Base-by-base conservation (phyloP, 1,140 invertebrate species). In the Muscidifurax raptorellus region DNA sequence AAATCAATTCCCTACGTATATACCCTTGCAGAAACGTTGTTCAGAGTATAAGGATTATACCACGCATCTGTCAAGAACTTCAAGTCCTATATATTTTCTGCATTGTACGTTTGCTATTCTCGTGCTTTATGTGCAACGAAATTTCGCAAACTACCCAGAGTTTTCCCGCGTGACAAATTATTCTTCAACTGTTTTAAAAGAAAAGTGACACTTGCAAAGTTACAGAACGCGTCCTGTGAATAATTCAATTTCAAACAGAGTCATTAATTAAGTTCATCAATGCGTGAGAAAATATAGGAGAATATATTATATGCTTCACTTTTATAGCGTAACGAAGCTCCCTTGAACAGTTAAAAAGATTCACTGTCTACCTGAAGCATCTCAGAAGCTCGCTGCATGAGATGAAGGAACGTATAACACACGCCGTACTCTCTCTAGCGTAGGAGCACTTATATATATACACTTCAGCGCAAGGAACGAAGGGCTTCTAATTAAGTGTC, bases 401-500 rank as follows among this genome's bases (percentile, higher is more conserved):
- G 25, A 69, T 77, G 71, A 77, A 83, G 32, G 9, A 40, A 82
- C 25, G n/a, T n/a, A 77, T 69, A 76, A 67, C 25, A 28, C 74
- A 40, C 40, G 64, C n/a, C n/a, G n/a, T 52, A 25, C 52, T 77
- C 40, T 13, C 10, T 10, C 28, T 18, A 5, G 30, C 40, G 36
- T 27, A 81, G n/a, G 47, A 77, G 36, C 32, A 77, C 74, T 69
- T 69, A n/a, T n/a, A n/a, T n/a, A n/a, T n/a, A n/a, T n/a, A 15
- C 52, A 69, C 82, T 82, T 44, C 28, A 66, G n/a, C 7, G n/a
- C 13, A 10, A 82, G 52, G 12, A n/a, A n/a, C n/a, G n/a, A 82
- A 66, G 81, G 72, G 59, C 32, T 36, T 25, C 32, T 77, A 83
- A 83, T 83, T 69, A 83, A 83, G 82, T 69, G 82, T 69, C 74